Percentiles rank a stretch among this genome's conserved stretches.
phyloP scores from a whole-genome alignment of 2,888 invertebrate species.

The Acanthosepion pharaonis region DNA sequence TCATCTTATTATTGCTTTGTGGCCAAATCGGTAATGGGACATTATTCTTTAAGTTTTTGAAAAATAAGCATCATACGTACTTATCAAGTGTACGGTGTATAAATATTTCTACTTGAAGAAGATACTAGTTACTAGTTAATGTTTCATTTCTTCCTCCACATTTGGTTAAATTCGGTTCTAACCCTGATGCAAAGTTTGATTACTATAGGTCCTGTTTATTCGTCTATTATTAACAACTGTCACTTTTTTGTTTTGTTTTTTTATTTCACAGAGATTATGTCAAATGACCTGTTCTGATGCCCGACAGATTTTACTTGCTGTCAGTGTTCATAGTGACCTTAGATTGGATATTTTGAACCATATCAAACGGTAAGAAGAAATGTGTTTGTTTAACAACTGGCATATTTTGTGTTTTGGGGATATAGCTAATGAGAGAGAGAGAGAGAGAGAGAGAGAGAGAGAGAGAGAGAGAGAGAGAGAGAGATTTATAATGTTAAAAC shows the following conservation, averaged over 20 bases:
- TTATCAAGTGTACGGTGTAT: too few relatives aligned
- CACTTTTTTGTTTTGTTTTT: not conserved
- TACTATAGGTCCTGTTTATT: not conserved
- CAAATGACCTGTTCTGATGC: constrained; percentile 73
- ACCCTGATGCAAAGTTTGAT: not conserved
- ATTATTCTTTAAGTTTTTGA: too few relatives aligned
- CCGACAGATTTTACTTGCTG: constrained; percentile 69
- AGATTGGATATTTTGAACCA: constrained; percentile 71
- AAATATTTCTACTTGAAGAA: too few relatives aligned
- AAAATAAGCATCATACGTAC: too few relatives aligned
- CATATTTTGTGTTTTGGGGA: not conserved
- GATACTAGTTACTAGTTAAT: too few relatives aligned
- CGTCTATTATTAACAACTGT: not conserved
- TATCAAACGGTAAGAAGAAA: constrained; percentile 69
- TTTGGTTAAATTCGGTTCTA: not conserved
- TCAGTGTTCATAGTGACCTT: constrained; percentile 72
- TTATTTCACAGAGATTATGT: constrained; percentile 68
- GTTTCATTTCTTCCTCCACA: too few relatives aligned
- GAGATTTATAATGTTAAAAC: too few relatives aligned
- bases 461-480: too few relatives aligned
- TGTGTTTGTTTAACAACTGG: not conserved
- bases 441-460: too few relatives aligned
- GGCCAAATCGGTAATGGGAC: too few relatives aligned
- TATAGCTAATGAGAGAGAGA: too few relatives aligned
- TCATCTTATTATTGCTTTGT: too few relatives aligned